These are phyloP conservation scores for Heterocephalus glaber DNA, from an alignment of 2,113 vertebrate species.

Conservation along the genomic window DNA sequence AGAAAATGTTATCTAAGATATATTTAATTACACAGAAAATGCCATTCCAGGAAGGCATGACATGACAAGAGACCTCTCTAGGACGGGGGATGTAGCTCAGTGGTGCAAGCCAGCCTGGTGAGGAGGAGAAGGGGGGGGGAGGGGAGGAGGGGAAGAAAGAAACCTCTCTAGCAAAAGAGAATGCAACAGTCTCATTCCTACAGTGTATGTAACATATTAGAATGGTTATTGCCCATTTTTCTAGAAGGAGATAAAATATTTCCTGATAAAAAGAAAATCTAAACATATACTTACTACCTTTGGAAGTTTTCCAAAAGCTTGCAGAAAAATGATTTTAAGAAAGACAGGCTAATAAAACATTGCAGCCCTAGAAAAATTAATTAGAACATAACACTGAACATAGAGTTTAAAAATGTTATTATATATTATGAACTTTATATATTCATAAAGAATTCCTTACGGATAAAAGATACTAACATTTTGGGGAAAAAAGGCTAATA, in stretches of 20 bases:
- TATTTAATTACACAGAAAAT: background rate
- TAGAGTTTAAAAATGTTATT: background rate
- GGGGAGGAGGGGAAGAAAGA: too few relatives aligned
- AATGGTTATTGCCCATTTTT: background rate
- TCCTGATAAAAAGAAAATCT: conserved; percentile 8
- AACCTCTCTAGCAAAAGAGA: background rate
- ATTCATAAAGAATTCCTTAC: background rate
- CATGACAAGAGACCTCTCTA: background rate
- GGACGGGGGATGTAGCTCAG: too few relatives aligned
- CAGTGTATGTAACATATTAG: background rate
- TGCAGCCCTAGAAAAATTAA: background rate
- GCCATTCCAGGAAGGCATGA: background rate
- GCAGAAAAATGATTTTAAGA: background rate
- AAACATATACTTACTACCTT: background rate
- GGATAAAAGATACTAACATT: background rate
- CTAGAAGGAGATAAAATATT: background rate
- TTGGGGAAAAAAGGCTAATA: background rate
- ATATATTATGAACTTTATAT: background rate
- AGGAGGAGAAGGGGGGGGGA: too few relatives aligned
- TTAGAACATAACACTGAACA: background rate
- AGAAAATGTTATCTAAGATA: background rate
- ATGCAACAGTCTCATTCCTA: background rate
- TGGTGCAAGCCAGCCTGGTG: too few relatives aligned
- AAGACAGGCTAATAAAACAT: background rate
- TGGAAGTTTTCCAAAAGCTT: background rate